phyloP scores from a whole-genome alignment of 2,113 vertebrate genomes.

The Chaetura pelagica region DNA sequence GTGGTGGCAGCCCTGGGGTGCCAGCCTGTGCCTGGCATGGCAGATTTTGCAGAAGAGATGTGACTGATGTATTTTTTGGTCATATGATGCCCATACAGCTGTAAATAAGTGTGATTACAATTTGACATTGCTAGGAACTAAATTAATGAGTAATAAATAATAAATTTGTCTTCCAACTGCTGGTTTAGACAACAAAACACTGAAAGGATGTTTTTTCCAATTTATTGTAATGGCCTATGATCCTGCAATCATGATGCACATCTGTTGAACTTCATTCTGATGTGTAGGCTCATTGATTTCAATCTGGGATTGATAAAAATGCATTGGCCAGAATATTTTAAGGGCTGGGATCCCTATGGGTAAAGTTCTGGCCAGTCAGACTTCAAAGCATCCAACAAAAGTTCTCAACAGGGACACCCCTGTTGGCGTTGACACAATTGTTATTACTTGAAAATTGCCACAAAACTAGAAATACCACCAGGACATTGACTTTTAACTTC shows the following conservation, averaged over 20 bases:
- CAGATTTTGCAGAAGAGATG: background rate
- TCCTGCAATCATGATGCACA: background rate
- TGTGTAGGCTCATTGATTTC: background rate
- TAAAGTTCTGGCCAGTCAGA: background rate
- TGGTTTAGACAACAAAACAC: background rate
- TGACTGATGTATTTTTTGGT: background rate
- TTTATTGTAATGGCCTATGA: background rate
- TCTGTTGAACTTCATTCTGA: background rate
- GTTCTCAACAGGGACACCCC: background rate
- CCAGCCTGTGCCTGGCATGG: rapidly evolving
- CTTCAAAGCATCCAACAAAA: background rate
- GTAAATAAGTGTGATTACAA: background rate
- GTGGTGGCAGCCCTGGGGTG: rapidly evolving
- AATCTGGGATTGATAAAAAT: background rate
- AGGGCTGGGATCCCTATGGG: background rate
- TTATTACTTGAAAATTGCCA: background rate
- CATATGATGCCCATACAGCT: background rate
- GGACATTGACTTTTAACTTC: background rate
- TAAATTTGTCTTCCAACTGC: background rate
- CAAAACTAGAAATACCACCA: background rate
- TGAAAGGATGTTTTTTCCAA: background rate
- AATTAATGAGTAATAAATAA: background rate
- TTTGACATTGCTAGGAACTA: background rate
- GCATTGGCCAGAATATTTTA: background rate
- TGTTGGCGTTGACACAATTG: background rate